Base-by-base conservation (phyloP, 2,888 invertebrate species). In the Eupeodes latifasciatus region DNA sequence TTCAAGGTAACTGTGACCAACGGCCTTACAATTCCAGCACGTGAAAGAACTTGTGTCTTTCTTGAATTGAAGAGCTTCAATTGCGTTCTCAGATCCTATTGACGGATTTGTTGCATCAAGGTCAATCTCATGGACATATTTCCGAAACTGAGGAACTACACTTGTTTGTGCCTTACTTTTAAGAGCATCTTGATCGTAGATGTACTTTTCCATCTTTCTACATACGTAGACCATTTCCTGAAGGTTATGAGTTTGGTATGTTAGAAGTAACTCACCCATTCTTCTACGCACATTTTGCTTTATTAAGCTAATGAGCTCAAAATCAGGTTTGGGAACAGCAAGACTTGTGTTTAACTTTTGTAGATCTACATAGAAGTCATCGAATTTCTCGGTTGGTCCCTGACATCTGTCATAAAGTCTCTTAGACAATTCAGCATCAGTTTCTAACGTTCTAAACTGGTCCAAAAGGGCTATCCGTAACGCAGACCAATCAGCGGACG, bases 301-400 rank as follows among this genome's bases (percentile, higher is more conserved):
- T 12, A 59, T 59, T 9, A 59, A 5, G 12, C 59, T 59, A 10
- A 44, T 64, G 7, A 64, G 11, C 11, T 64, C 62, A 44, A 64
- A 64, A 11, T 64, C 62, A 5, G 62, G 62, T 64, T 64, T 64
- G 2, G 62, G 62, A 44, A 64, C 62, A 44, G 62, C 2, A 53
- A 64, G 44, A 4, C 62, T 40, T 10, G 62, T 64, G 44, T 64
- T 64, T 16, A 64, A 11, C 16, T 11, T 19, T 64, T 64, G 62
- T 16, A 64, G 3, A 5, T 19, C 62, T 27, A 64, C 27, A 19
- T 64, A 64, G 16, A 64, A 64, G 27, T 64, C 62, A 44, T 64
- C 62, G 16, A 64, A 64, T 11, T 40, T 44, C 11, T 64, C 62
- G 11, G 6, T 40, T 11, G 62, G 11, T 44, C 16, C 27, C 14